phyloP scores from a whole-genome alignment of 2,888 invertebrate genomes.

The Philhelius pedissequus region DNA sequence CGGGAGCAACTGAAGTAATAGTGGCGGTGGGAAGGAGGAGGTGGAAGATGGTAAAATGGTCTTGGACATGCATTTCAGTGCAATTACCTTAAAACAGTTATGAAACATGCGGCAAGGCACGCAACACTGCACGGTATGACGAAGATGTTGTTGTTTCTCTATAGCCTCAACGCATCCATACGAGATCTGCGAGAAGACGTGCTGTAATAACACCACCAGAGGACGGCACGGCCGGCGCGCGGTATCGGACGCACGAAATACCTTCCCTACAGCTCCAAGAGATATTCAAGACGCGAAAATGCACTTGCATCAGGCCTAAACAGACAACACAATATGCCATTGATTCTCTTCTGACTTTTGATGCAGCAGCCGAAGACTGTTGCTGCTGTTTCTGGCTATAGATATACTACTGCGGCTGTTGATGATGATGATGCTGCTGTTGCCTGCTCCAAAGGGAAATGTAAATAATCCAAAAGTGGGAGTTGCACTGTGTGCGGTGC shows the following conservation, averaged over 20 bases:
- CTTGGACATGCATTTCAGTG: slow-evolving; percentile 58
- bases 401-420: neutral
- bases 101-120: slow-evolving; percentile 66
- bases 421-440: neutral
- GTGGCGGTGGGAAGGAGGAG: neutral
- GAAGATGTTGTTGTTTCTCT: neutral
- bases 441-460: slow-evolving; percentile 60
- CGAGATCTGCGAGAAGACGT: slow-evolving; percentile 41
- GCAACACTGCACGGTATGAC: slow-evolving; percentile 45
- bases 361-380: neutral
- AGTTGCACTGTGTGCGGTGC: slow-evolving; percentile 60
- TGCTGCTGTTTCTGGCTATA: neutral
- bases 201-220: slow-evolving; percentile 62
- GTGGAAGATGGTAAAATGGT: neutral
- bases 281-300: slow-evolving; percentile 46
- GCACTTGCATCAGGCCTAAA: slow-evolving; percentile 36
- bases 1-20: neutral
- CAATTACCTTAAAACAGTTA: slow-evolving; percentile 67
- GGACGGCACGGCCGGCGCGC: neutral
- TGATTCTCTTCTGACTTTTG: slow-evolving; percentile 21
- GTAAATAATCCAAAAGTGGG: slow-evolving; percentile 67
- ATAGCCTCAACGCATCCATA: slow-evolving; percentile 29
- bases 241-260: neutral
- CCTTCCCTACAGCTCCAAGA: slow-evolving; percentile 10
- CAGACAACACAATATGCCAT: slow-evolving; percentile 48